These are phyloP conservation scores for Saccopteryx bilineata DNA, from an alignment of 2,113 vertebrate genomes.

Conservation along the genomic window DNA sequence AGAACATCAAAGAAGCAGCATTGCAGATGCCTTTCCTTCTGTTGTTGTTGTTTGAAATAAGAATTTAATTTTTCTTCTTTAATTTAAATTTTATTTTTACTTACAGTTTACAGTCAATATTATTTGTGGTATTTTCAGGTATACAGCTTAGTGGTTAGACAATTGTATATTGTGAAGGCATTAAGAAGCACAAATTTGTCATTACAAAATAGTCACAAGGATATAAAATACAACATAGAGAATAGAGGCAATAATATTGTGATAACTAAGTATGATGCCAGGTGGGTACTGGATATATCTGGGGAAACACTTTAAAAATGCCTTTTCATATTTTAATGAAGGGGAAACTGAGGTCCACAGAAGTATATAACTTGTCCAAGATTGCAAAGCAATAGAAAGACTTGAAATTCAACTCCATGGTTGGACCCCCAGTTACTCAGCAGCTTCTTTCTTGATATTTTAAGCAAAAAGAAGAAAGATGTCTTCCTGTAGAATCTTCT, in stretches of 20 bases:
- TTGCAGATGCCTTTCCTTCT: not conserved
- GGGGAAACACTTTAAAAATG: not conserved
- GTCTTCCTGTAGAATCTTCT: not conserved
- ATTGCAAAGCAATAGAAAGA: not conserved
- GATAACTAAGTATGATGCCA: not conserved
- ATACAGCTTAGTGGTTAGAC: not conserved
- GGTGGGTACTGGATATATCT: not conserved
- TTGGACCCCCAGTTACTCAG: not conserved
- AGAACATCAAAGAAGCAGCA: not conserved
- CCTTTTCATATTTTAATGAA: conserved; percentile 5
- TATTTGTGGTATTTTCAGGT: not conserved
- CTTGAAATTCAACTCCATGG: not conserved
- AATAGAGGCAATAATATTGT: not conserved
- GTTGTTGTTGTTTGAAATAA: not conserved
- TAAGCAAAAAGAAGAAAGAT: not conserved
- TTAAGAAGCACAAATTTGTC: not conserved
- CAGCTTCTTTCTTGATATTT: conserved; percentile 6
- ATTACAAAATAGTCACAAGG: not conserved
- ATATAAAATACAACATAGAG: not conserved
- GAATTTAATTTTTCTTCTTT: not conserved
- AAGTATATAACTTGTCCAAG: not conserved
- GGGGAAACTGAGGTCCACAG: not conserved
- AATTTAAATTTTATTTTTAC: not conserved
- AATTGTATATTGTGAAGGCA: not conserved
- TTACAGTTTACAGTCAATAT: not conserved